Base-by-base conservation (phyloP, 2,113 vertebrate genomes). In the Lycocorax pyrrhopterus region DNA sequence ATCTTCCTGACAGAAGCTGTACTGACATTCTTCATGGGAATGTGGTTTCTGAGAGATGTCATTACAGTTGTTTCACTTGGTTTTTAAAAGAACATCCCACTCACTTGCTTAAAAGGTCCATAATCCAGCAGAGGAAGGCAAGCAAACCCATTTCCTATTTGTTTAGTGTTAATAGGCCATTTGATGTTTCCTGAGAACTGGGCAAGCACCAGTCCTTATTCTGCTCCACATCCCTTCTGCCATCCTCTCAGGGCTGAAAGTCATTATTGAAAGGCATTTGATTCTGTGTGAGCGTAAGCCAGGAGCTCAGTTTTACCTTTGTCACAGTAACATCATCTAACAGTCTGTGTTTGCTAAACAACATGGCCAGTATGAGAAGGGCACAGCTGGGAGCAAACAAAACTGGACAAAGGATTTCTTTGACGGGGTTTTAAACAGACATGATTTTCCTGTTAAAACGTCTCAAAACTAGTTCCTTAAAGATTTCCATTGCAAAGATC, bases 341-440 rank as follows among this genome's bases (percentile, higher is more conserved):
- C 51, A 84, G 46, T 25, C 35, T 84, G 22, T 77, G 63, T 87
- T 96, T 95, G 46, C 44, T 89, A 87, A 96, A 82, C 32, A 67
- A 15, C 29, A 16, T 17, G 71, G 62, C 44, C 87, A 67, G 52
- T 18, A 58, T n/a, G 41, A 84, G 73, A 83, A 96, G 87, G 84
- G 55, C 73, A 69, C 39, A 78, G 32, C 22, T 55, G 18, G 39
- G 85, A 66, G 39, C 44, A 94, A 90, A 84, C 20, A 76, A 66
- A 89, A 56, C 32, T 87, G 92, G 43, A 63, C 37, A 71, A 56
- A 78, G 10, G 18, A 76, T 85, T 94, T 58, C 8, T 66, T 37
- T 35, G 15, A 52, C 7, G 17, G 7, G 6, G 41, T 94, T 95
- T 93, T 82, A 83, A 78, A 90, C 90, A 85, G 41, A 53, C 41